Evolutionary conservation across 2,113 vertebrate genomes (phyloP), one percentile per base, ranked within the genome.

Genomic region (Felis chaus): DNA sequence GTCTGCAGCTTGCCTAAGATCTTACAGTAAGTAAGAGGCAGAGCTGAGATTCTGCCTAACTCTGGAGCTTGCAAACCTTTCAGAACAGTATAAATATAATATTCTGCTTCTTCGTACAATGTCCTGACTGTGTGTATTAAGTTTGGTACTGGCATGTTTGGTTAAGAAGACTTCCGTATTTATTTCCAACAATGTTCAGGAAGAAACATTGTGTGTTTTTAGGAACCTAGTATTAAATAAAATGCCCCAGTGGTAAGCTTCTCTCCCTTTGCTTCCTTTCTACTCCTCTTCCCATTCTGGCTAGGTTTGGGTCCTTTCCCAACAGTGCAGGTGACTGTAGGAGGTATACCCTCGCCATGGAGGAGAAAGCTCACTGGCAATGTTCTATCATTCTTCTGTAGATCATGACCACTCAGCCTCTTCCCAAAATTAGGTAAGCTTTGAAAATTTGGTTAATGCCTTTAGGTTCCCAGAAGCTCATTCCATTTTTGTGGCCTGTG

Each of bases 81-180:
- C 41, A n/a, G 36, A 78, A 86, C 7, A 86, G 83, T 29, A 83
- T 31, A 36, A 19, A 63, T 84, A 16, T 1, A 61, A 84, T n/a
- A n/a, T 84, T 83, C 63, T 88, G 27, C 79, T 96, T 65, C 45
- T 76, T 76, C 31, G 3, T 69, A 86, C 39, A 55, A 50, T 53
- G 33, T 55, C 29, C 61, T 87, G 50, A 71, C n/a, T 1, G 0
- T 66, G 33, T 82, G 4, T 63, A 55, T 48, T 74, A 78, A 16
- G 12, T 69, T 69, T 81, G 11, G 18, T 73, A 16, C 33, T 79
- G 31, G 36, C 12, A 57, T 73, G 80, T 68, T 90, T 69, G 71
- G 25, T 76, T 87, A 90, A 95, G 55, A 73, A 33, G 61, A 94
- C 53, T 65, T 93, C 91, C 61, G 50, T 89, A 31, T n/a, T 94